Evolutionary conservation across 2,888 invertebrate species (phyloP).

Genomic region (Flexamia atlantica): DNA sequence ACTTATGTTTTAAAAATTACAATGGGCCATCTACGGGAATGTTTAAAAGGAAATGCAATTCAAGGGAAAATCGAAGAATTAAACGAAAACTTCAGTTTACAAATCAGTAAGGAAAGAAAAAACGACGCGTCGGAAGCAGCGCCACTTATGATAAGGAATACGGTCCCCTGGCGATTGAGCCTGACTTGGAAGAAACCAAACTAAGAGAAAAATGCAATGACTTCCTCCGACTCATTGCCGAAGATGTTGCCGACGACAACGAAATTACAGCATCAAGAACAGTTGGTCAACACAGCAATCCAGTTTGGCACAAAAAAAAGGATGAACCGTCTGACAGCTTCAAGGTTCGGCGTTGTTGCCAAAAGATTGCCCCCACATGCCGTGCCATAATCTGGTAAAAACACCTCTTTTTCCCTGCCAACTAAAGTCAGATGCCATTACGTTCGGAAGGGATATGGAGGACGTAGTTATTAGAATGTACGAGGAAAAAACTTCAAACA

Average conservation of each 20-base stretch:
- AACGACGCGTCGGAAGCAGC: background rate
- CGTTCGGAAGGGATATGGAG: conserved; percentile 36
- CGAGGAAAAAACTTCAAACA: background rate
- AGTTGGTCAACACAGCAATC: conserved; percentile 10
- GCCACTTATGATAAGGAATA: background rate
- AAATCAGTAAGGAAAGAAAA: background rate
- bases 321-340: conserved; percentile 42
- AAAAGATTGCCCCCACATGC: conserved; percentile 29
- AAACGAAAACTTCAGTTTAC: background rate
- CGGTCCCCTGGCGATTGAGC: background rate
- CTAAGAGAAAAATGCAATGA: too few relatives aligned
- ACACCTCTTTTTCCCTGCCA: background rate
- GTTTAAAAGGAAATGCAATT: background rate
- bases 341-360: conserved; percentile 45
- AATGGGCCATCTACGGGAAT: too few relatives aligned
- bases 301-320: conserved; percentile 20
- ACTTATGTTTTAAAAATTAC: too few relatives aligned
- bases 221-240: too few relatives aligned
- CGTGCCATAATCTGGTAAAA: conserved; percentile 54
- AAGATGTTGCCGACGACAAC: background rate
- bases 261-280: background rate
- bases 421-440: background rate
- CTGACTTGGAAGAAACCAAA: background rate
- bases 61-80: background rate
- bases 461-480: background rate